These are phyloP conservation scores for Hyposmocoma kahamanoa DNA, from an alignment of 1,140 invertebrate species.

Conservation along the genomic window DNA sequence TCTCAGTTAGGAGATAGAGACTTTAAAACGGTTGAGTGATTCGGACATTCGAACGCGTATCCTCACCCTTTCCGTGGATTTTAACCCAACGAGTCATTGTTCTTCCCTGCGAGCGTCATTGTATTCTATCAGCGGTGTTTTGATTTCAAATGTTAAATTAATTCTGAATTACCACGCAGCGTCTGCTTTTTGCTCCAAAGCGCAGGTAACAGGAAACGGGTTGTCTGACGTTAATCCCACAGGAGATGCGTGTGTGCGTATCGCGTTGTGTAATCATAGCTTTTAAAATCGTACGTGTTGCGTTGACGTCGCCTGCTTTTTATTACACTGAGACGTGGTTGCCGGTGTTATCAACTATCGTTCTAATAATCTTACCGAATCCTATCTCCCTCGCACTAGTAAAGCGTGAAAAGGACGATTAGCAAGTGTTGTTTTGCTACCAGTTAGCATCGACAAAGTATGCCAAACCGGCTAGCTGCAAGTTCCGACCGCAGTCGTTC, in stretches of 20 bases:
- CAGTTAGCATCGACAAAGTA: background rate
- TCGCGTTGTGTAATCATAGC: constrained; percentile 35
- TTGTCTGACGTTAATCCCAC: constrained; percentile 56
- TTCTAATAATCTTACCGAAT: constrained; percentile 29
- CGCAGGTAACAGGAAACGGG: constrained; percentile 67
- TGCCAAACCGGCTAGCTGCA: background rate
- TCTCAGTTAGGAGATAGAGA: constrained; percentile 57
- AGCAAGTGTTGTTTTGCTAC: constrained; percentile 8
- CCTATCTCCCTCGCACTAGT: constrained; percentile 23
- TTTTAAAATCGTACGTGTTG: constrained; percentile 30
- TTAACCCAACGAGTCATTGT: constrained; percentile 8
- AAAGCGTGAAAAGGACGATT: constrained; percentile 18
- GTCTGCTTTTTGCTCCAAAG: constrained; percentile 52
- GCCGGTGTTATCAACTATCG: constrained; percentile 32
- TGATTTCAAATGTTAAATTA: constrained; percentile 54
- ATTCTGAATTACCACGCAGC: constrained; percentile 52
- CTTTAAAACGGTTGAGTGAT: constrained; percentile 50
- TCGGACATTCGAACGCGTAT: constrained; percentile 17
- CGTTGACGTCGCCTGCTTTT: constrained; percentile 39
- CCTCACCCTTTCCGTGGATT: constrained; percentile 10
- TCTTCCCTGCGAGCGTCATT: constrained; percentile 2
- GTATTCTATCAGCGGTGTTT: constrained; percentile 15
- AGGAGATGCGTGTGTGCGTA: constrained; percentile 22
- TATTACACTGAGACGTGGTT: constrained; percentile 27
- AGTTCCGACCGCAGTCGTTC: constrained; percentile 24